phyloP scores from a whole-genome alignment of 2,113 vertebrate genomes.

The Solenodon paradoxus region DNA sequence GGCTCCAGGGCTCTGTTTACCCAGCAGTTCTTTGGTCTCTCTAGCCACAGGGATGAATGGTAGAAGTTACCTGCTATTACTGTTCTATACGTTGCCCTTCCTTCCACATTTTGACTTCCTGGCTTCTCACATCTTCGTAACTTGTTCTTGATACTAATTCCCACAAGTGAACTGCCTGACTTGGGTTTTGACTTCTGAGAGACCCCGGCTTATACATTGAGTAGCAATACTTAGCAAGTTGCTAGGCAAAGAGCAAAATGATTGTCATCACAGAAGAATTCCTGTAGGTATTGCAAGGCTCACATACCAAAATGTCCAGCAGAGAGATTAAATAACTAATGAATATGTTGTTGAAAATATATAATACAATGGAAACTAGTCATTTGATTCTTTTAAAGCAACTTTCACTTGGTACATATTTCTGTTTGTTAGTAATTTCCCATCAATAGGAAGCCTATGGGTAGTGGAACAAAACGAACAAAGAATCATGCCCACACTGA shows the following conservation, averaged over 20 bases:
- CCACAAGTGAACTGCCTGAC: not conserved
- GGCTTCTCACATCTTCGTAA: not conserved
- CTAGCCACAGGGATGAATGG: not conserved
- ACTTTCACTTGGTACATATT: not conserved
- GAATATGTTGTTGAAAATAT: not conserved
- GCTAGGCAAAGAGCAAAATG: not conserved
- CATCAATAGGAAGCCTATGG: not conserved
- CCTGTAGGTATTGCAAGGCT: not conserved
- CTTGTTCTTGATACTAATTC: not conserved
- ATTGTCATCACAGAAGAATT: not conserved
- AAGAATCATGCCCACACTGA: constrained; percentile 30
- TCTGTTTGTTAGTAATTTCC: constrained; percentile 17
- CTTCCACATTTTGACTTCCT: not conserved
- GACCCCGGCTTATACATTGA: not conserved
- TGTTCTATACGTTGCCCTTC: not conserved
- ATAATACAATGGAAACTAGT: not conserved
- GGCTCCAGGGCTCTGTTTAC: not conserved
- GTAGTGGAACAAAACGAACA: constrained; percentile 7
- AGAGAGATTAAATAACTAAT: not conserved
- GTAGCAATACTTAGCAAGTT: not conserved
- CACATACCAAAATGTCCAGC: not conserved
- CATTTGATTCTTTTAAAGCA: constrained; percentile 20
- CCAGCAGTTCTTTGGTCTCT: not conserved
- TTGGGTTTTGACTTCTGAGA: not conserved
- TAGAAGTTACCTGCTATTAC: not conserved